Conservation (phyloP, 2,797 vertebrate genomes). For the Apodemus agrarius region DNA sequence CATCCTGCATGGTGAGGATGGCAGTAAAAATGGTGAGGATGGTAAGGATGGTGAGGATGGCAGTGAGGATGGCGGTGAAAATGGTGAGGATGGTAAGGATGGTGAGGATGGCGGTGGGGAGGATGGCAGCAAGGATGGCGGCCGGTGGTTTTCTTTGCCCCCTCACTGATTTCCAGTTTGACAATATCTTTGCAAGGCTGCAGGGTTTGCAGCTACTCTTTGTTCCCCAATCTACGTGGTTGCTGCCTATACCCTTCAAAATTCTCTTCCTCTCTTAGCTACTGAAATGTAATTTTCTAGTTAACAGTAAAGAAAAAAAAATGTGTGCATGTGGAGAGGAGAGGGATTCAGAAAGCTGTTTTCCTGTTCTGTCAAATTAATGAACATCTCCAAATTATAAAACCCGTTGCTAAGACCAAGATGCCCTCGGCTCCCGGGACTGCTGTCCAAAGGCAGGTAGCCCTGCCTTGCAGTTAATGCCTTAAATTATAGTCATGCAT, state of each 20-base stretch:
- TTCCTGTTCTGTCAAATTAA: constrained; percentile 20
- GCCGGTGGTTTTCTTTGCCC: not conserved
- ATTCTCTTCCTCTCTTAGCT: constrained; percentile 52
- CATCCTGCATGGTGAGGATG: not conserved
- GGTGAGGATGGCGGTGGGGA: not conserved
- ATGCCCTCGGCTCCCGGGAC: constrained; percentile 62
- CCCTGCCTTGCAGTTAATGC: constrained; percentile 82
- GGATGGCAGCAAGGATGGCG: too few relatives aligned
- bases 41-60: not conserved
- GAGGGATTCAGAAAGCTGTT: constrained; percentile 22
- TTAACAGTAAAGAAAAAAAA: constrained; percentile 51
- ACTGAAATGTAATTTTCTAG: constrained; percentile 77
- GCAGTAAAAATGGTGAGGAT: constrained; percentile 10
- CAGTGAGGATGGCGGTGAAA: not conserved
- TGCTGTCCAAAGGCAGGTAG: constrained; percentile 79
- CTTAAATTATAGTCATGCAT: constrained; percentile 84
- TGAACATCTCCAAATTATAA: constrained; percentile 73
- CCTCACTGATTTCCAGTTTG: constrained; percentile 56
- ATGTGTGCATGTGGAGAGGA: not conserved
- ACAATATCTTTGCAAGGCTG: constrained; percentile 46
- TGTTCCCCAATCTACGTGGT: constrained; percentile 60
- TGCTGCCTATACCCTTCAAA: not conserved
- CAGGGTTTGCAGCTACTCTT: constrained; percentile 28
- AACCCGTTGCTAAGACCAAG: constrained; percentile 71
- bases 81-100: too few relatives aligned